A percentile compares a stretch with the other conserved stretches of the same genome.
These are phyloP conservation scores for Zapornia atra DNA, from an alignment of 2,113 vertebrate genomes.

Conservation along the genomic window DNA sequence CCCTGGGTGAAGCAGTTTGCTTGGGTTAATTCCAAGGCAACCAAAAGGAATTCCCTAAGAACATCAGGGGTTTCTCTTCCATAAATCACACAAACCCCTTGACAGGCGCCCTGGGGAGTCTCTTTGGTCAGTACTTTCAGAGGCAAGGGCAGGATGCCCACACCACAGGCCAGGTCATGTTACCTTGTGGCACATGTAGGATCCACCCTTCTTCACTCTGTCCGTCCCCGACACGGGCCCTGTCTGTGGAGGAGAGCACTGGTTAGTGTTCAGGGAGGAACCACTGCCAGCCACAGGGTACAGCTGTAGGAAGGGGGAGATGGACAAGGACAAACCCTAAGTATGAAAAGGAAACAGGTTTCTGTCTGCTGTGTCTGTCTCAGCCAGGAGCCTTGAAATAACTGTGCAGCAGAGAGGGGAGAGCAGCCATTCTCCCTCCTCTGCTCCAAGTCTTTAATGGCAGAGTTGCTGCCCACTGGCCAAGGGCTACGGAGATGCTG, in stretches of 20 bases:
- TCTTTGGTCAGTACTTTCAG: neutral
- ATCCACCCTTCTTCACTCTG: constrained; percentile 96
- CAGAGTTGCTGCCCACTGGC: neutral
- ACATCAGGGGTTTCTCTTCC: neutral
- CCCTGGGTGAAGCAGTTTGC: neutral
- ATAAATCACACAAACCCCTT: neutral
- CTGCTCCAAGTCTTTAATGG: neutral
- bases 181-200: constrained; percentile 99
- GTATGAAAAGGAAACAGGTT: neutral
- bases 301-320: neutral
- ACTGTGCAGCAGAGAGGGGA: neutral
- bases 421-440: neutral
- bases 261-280: neutral
- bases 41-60: neutral
- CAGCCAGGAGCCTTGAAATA: neutral
- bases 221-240: constrained; percentile 87
- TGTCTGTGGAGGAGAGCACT: constrained; percentile 68
- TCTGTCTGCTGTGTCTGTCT: neutral
- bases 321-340: neutral
- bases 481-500: neutral
- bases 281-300: neutral
- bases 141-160: neutral
- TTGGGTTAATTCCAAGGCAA: neutral
- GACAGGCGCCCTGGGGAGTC: neutral
- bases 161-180: neutral